Evolutionary conservation across 64 coral and sea anemone genomes (phyloP), one percentile per base, ranked within the genome.

Genomic region (Montipora capricornis): DNA sequence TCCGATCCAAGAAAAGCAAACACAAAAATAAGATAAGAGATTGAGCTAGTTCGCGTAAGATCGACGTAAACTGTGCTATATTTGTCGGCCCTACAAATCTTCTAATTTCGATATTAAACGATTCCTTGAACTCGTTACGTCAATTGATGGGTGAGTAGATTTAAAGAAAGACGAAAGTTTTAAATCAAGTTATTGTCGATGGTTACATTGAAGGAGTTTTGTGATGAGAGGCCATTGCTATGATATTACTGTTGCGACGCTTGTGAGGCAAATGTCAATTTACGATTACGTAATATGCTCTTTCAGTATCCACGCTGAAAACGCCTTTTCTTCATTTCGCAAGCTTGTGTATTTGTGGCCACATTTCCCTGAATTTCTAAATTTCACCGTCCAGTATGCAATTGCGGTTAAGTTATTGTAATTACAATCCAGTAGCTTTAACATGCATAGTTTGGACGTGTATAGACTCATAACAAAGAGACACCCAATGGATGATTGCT

Each of bases 11-110:
- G 37, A 86, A 86, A 86, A 86, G 82, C 82, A 86, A 86, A 86
- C 82, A 86, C 59, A 10, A 68, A 17, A 86, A 86, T 86, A 86
- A 86, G 82, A 86, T 86, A 86, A 86, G 82, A 51, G 82, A 70
- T 84, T 84, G 44, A 62, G 60, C 61, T 49, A 49, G 15, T 22
- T 19, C 66, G 7, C 14, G 11, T 66, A 44, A 86, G 5, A 47
- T 71, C 37, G 50, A 48, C 10, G 62, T 15, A 71, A 49, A 71
- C 17, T 73, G 47, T 71, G 5, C 66, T 24, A 71, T 49, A 68
- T 70, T 68, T 68, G 82, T 51, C 1, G 67, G 17, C 66, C 19
- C 2, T 15, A 19, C 49, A 62, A 17, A 64, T 86, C 14, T 64
- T 64, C 3, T 15, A 64, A 0, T 73, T 70, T 71, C 17, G 70